Evolutionary conservation across 2,113 vertebrate species (phyloP).

Genomic region (Oostethus manadensis): DNA sequence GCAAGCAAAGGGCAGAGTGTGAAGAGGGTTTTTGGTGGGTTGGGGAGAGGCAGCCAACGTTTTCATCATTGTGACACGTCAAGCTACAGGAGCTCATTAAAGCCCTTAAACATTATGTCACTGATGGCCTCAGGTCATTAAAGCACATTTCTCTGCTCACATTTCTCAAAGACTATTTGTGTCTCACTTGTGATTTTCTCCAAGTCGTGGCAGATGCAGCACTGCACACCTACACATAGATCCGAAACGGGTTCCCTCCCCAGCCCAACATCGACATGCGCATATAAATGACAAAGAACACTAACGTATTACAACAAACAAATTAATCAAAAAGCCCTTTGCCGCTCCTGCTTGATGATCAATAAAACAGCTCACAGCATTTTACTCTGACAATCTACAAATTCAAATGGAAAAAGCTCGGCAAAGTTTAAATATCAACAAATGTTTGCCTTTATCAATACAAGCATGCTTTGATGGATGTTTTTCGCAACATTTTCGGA

Average conservation of each 20-base stretch:
- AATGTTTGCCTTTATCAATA: no score
- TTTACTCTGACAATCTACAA: constrained; percentile 2
- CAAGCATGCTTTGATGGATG: no score
- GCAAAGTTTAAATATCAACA: not conserved
- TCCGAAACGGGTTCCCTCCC: not conserved
- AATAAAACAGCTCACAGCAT: constrained; percentile 5
- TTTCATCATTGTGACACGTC: constrained; percentile 40
- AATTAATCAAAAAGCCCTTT: not conserved
- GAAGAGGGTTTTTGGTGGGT: constrained; percentile 5
- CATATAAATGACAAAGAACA: constrained; percentile 3
- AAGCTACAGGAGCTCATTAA: constrained; percentile 48
- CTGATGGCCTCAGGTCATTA: constrained; percentile 27
- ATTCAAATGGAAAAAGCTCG: not conserved
- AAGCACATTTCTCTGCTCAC: constrained; percentile 22
- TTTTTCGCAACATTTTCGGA: no score
- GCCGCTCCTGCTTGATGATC: not conserved
- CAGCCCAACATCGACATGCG: not conserved
- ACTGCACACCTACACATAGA: not conserved
- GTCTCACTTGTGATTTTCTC: constrained; percentile 4
- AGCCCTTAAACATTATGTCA: constrained; percentile 43
- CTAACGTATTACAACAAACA: constrained; percentile 1
- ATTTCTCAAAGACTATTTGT: constrained; percentile 4
- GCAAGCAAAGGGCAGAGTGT: constrained; percentile 56
- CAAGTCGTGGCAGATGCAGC: not conserved
- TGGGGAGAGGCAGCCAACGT: constrained; percentile 21